Conservation (phyloP, 2,113 vertebrate species). For the Malurus elegans region DNA sequence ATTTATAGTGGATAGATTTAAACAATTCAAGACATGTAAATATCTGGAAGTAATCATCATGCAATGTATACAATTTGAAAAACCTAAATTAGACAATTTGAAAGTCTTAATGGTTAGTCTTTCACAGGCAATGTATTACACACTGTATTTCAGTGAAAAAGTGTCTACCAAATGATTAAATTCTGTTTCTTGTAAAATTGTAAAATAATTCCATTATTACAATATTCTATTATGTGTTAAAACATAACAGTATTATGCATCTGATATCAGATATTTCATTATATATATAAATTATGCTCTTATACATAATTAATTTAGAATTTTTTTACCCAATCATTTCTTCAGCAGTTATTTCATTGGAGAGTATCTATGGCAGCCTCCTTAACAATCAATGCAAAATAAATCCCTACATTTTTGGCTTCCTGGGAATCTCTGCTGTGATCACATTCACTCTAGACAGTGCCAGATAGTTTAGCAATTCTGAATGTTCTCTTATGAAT, state of each 20-base stretch:
- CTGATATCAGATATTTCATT: neutral
- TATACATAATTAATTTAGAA: neutral
- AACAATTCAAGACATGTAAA: neutral
- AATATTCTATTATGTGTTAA: neutral
- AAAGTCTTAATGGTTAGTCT: neutral
- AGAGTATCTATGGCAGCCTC: neutral
- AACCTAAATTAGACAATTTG: neutral
- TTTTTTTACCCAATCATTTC: neutral
- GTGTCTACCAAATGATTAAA: neutral
- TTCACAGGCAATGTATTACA: neutral
- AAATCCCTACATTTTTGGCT: neutral
- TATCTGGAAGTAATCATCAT: neutral
- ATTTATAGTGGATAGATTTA: neutral
- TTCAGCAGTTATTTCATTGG: neutral
- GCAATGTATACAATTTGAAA: neutral
- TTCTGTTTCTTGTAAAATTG: neutral
- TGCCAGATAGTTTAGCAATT: neutral
- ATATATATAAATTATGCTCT: neutral
- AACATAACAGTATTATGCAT: neutral
- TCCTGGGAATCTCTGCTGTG: neutral
- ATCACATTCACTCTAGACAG: neutral
- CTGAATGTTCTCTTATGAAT: neutral
- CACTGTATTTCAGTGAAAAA: neutral
- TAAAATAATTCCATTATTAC: neutral
- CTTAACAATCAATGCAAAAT: neutral